These are phyloP conservation scores for Coremacera marginata DNA, from an alignment of 2,888 invertebrate genomes.

Conservation along the genomic window DNA sequence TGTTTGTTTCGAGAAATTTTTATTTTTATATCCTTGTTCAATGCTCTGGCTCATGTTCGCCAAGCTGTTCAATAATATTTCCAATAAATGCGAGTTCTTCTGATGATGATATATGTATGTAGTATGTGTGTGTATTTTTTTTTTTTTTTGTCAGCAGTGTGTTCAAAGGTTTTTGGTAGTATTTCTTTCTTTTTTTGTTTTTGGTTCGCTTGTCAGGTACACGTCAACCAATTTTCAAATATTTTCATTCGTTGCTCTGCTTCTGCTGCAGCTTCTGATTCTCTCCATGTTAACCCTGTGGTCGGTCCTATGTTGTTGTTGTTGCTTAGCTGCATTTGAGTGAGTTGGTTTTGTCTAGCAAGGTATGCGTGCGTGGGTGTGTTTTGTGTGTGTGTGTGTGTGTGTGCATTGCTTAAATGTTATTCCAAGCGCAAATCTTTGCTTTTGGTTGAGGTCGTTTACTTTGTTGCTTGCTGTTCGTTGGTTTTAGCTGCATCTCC, in stretches of 20 bases:
- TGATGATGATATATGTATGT: not conserved
- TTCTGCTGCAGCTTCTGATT: constrained; percentile 3
- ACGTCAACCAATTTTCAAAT: constrained; percentile 65
- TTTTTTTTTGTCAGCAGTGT: not conserved
- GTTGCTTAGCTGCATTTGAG: not conserved
- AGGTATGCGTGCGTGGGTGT: constrained; percentile 15
- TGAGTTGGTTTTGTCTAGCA: not conserved
- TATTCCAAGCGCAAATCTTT: constrained; percentile 24
- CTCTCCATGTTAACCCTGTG: not conserved
- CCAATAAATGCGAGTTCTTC: not conserved
- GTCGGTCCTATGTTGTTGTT: not conserved
- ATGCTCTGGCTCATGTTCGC: not conserved
- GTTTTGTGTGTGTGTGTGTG: constrained; percentile 11
- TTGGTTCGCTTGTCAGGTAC: constrained; percentile 56
- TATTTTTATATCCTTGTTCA: not conserved
- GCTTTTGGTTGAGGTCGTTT: constrained; percentile 32
- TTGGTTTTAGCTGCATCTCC: not conserved
- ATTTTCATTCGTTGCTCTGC: constrained; percentile 55
- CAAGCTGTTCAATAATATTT: constrained; percentile 20
- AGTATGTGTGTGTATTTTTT: not conserved
- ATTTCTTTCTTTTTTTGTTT: not conserved
- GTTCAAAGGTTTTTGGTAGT: not conserved
- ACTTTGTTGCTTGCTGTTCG: constrained; percentile 11
- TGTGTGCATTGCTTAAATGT: constrained; percentile 5
- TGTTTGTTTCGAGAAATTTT: constrained; percentile 1